Evolutionary conservation across 2,797 vertebrate genomes (phyloP).

Genomic region (Sardinella longiceps): DNA sequence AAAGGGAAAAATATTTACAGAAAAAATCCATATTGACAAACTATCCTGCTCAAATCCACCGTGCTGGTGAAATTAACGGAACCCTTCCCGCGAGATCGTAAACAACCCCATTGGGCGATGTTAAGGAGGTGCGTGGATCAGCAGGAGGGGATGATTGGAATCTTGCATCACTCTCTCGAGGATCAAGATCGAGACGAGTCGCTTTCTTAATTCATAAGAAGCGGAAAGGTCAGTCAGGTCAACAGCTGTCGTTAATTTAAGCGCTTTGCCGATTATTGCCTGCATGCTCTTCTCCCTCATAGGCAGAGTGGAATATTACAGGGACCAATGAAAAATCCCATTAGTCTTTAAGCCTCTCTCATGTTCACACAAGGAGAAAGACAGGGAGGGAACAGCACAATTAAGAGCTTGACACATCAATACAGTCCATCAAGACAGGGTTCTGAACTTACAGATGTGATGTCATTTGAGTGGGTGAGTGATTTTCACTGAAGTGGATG

Average conservation of each 20-base stretch:
- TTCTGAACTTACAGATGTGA: background rate
- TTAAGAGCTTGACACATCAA: background rate
- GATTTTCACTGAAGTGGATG: background rate
- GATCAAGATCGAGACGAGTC: background rate
- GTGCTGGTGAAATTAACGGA: background rate
- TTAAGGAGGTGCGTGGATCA: background rate
- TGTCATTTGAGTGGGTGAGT: background rate
- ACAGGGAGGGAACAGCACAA: background rate
- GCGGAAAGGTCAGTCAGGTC: background rate
- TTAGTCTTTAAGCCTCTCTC: background rate
- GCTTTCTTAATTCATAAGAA: background rate
- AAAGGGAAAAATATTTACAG: constrained; percentile 8
- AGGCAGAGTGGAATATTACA: background rate
- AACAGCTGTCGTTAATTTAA: constrained; percentile 10
- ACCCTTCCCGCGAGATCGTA: background rate
- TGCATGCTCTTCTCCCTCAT: background rate
- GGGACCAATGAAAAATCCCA: background rate
- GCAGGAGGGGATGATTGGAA: background rate
- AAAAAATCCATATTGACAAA: constrained; percentile 20
- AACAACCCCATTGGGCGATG: background rate
- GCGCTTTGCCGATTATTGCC: background rate
- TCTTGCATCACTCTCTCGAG: background rate
- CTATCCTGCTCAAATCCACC: background rate
- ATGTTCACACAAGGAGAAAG: background rate
- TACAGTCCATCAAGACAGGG: background rate